Evolutionary conservation across 2,113 vertebrate genomes (phyloP).

Genomic region (Malaclemys terrapin): DNA sequence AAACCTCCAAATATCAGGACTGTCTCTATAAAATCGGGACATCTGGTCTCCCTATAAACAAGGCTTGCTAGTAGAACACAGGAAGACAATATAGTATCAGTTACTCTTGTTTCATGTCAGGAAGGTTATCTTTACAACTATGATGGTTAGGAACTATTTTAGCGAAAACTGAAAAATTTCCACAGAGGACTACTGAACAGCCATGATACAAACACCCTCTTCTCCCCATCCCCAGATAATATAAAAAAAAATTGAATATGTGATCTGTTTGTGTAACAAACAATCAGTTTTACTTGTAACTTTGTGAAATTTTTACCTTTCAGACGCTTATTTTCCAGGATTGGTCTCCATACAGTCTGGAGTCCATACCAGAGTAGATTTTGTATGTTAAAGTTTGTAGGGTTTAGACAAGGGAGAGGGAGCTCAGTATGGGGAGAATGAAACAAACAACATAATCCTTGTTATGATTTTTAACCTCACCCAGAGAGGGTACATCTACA

Average conservation of each 20-base stretch:
- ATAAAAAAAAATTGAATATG: neutral
- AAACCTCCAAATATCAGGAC: too few species aligned
- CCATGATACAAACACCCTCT: neutral
- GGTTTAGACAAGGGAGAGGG: too few species aligned
- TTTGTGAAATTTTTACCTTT: neutral
- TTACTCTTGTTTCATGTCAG: accelerated
- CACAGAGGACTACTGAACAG: neutral
- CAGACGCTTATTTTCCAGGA: neutral
- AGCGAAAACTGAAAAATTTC: neutral
- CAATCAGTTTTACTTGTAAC: neutral
- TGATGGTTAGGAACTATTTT: too few species aligned
- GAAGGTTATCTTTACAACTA: neutral
- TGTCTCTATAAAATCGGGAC: too few species aligned
- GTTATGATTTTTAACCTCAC: too few species aligned
- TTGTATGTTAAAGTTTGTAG: neutral
- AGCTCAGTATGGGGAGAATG: too few species aligned
- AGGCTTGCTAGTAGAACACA: neutral
- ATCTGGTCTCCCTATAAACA: neutral
- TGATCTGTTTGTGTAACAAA: neutral
- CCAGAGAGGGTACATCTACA: too few species aligned
- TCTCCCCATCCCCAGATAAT: neutral
- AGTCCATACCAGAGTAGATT: neutral
- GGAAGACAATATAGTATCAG: neutral
- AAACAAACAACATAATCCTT: too few species aligned
- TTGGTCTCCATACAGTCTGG: neutral